These are phyloP conservation scores for Gobio gobio DNA, from an alignment of 2,113 vertebrate species.

Conservation along the genomic window DNA sequence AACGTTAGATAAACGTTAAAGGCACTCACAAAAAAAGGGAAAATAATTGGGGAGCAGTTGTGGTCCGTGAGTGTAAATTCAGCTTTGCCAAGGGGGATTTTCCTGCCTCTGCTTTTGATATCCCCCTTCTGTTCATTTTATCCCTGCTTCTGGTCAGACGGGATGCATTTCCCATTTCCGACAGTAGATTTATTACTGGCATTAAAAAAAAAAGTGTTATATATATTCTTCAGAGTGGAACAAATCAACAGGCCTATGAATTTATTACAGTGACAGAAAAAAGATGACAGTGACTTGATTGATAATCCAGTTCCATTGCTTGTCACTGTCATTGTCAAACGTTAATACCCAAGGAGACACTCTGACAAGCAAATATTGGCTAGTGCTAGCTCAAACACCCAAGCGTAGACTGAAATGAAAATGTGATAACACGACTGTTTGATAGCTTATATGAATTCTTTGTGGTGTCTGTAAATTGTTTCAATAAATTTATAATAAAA, in stretches of 20 bases:
- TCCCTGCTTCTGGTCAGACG: neutral
- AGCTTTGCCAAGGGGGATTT: neutral
- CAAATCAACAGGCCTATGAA: neutral
- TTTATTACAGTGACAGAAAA: slow-evolving; percentile 2
- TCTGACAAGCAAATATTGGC: slow-evolving; percentile 17
- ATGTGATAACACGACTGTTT: neutral
- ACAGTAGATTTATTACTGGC: neutral
- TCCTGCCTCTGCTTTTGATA: neutral
- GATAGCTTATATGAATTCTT: neutral
- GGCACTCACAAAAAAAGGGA: neutral
- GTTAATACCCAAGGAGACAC: slow-evolving; percentile 4
- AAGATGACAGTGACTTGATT: neutral
- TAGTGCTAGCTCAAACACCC: neutral
- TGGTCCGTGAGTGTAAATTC: neutral
- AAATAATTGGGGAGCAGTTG: neutral
- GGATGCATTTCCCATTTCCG: neutral
- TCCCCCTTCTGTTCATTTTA: neutral
- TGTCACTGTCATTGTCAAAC: slow-evolving; percentile 13
- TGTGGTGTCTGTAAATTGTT: neutral
- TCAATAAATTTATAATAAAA: neutral
- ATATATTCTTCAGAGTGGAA: slow-evolving; percentile 2
- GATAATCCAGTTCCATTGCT: slow-evolving; percentile 17
- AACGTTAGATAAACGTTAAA: too few species aligned
- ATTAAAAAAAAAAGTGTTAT: neutral
- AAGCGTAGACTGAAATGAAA: neutral